Conservation (phyloP, 2,888 invertebrate genomes). For the Amphipoea oculea region DNA sequence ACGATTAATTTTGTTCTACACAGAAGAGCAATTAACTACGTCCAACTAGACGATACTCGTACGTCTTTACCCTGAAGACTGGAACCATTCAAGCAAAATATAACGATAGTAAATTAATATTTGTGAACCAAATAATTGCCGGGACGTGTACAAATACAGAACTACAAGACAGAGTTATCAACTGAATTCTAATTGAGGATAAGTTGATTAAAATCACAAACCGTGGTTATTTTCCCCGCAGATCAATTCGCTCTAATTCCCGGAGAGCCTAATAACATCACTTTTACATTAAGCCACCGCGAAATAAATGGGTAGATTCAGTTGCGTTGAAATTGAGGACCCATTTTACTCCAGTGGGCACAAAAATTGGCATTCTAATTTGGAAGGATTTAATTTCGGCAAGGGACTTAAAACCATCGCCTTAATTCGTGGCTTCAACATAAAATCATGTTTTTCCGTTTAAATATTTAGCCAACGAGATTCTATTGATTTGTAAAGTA, state of each 20-base stretch:
- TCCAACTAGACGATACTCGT: conserved; percentile 20
- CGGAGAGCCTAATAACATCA: conserved; percentile 49
- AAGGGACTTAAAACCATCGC: background rate
- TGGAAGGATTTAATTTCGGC: background rate
- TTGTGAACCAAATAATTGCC: conserved; percentile 27
- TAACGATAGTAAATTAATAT: conserved; percentile 35
- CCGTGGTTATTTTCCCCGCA: conserved; percentile 21
- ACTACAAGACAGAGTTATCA: conserved; percentile 3
- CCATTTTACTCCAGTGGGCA: conserved; percentile 31
- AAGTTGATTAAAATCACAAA: conserved; percentile 43
- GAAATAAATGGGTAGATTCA: conserved; percentile 32
- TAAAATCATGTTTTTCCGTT: background rate
- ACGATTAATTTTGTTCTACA: conserved; percentile 34
- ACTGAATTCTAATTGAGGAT: conserved; percentile 28
- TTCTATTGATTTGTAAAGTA: no score
- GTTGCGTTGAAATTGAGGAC: conserved; percentile 34
- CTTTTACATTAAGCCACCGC: conserved; percentile 32
- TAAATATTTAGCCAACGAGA: no score
- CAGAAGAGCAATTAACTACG: conserved; percentile 40
- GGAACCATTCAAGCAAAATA: conserved; percentile 31
- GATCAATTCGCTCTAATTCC: conserved; percentile 38
- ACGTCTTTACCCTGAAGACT: conserved; percentile 25
- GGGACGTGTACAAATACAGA: conserved; percentile 15
- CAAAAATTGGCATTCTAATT: conserved; percentile 18
- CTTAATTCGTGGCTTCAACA: background rate